These are phyloP conservation scores for Phalacrocorax pelagicus DNA, from an alignment of 2,113 vertebrate species.

Conservation along the genomic window DNA sequence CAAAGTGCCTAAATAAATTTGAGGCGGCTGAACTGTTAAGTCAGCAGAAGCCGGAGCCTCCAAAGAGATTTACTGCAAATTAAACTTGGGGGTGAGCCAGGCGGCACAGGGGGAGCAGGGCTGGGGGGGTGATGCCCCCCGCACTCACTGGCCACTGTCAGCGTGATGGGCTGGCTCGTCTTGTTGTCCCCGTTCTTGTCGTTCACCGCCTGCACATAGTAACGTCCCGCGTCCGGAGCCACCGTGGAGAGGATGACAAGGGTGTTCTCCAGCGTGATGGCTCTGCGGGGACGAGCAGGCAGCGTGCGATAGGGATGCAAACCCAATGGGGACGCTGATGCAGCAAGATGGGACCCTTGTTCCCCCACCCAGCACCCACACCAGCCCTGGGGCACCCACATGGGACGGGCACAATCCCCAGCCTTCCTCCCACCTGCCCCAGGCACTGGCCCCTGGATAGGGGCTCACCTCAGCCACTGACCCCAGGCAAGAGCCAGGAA, in stretches of 20 bases:
- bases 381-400: not conserved
- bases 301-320: fast-evolving
- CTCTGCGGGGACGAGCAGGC: constrained; percentile 60
- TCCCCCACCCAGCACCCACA: not conserved
- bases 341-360: fast-evolving
- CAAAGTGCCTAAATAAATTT: not conserved
- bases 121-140: not conserved
- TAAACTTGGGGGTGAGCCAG: not conserved
- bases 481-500: not conserved
- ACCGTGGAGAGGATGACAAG: constrained; percentile 96
- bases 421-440: not conserved
- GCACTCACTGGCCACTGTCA: constrained; percentile 91
- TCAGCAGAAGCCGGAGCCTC: constrained; percentile 18
- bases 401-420: fast-evolving
- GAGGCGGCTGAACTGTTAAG: not conserved
- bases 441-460: fast-evolving
- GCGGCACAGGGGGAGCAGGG: not conserved
- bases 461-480: not conserved
- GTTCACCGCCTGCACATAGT: constrained; percentile 96
- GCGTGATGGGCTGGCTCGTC: constrained; percentile 93
- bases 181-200: constrained; percentile 99
- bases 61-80: constrained; percentile 58
- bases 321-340: fast-evolving
- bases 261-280: constrained; percentile 96
- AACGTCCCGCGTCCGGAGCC: constrained; percentile 91